Conservation (phyloP, 2,797 vertebrate species). For the Synanceia verrucosa region DNA sequence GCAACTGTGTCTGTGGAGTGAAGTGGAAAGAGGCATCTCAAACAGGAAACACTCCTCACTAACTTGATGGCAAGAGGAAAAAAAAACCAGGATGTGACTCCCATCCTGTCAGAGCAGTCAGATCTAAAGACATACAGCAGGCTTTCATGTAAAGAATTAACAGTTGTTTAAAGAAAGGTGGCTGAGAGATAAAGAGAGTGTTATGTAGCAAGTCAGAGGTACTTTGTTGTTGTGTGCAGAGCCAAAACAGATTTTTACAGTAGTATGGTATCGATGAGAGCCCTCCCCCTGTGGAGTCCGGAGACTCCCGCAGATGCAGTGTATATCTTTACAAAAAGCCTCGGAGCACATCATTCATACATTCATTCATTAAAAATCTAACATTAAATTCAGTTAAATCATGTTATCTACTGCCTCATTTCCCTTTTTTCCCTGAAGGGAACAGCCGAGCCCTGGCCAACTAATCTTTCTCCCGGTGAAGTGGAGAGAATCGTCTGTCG, state of each 20-base stretch:
- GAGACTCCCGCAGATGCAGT: not conserved
- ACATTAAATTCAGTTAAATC: not conserved
- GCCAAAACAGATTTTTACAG: constrained; percentile 12
- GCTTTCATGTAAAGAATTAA: constrained; percentile 7
- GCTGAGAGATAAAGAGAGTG: not conserved
- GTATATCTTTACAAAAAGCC: constrained; percentile 4
- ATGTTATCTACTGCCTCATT: not conserved
- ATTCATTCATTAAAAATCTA: constrained; percentile 16
- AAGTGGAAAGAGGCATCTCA: constrained; percentile 44
- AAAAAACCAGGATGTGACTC: constrained; percentile 67
- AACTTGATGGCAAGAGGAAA: constrained; percentile 21
- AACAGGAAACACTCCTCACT: constrained; percentile 56
- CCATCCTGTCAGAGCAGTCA: constrained; percentile 45
- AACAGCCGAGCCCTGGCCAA: not conserved
- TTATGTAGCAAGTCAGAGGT: not conserved
- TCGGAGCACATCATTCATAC: constrained; percentile 3
- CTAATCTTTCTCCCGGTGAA: constrained; percentile 34
- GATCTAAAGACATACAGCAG: constrained; percentile 17
- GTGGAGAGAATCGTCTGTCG: constrained; percentile 26
- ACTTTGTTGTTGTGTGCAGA: constrained; percentile 4
- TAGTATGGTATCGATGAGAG: not conserved
- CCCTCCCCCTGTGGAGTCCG: not conserved
- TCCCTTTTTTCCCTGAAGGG: not conserved
- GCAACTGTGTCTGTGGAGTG: constrained; percentile 23
- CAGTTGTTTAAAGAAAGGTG: constrained; percentile 8